Evolutionary conservation across 2,797 vertebrate species (phyloP), one percentile per base, ranked within the genome.

Genomic region (Podargus strigoides): DNA sequence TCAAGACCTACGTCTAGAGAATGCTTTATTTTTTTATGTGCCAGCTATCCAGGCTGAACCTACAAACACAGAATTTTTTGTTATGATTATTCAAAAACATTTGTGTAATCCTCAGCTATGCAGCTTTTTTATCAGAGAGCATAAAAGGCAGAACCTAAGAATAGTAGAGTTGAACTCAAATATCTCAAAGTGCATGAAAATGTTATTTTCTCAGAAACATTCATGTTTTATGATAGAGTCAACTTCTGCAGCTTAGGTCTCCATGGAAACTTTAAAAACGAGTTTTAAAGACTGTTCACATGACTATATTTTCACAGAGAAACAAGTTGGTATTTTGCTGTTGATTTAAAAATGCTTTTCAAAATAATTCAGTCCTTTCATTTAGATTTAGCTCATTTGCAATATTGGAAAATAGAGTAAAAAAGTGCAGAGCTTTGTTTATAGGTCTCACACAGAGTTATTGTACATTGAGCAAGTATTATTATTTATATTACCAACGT

Each of bases 191-290:
- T n/a, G 60, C 50, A 69, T 12, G 41, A 89, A 95, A 92, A 84
- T 17, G 18, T 7, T 58, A 72, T 73, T 73, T 90, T 56, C 34
- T 76, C 32, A 58, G 63, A 89, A 89, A 86, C 87, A 42, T 41
- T 52, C 52, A 30, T 22, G 20, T 67, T 88, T 93, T 73, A 88
- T 41, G 55, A 76, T 37, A 64, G 12, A 76, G 44, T 5, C 53
- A 91, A 78, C 30, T 95, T 94, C 62, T 56, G 39, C 44, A 89
- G 66, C 44, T 81, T 73, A 83, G 32, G 52, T 94, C 83, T 93
- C 77, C 89, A 93, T 42, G 34, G 90, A 74, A 86, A 93, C 59
- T 79, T 93, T 36, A 69, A 91, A 86, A 88, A 1, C 9, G 13
- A 81, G 28, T 66, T 94, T 92, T 84, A 73, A 91, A 91, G 56